These are phyloP conservation scores for Drosophila pseudoananassae DNA, from an alignment of 1,140 invertebrate genomes.

Conservation along the genomic window DNA sequence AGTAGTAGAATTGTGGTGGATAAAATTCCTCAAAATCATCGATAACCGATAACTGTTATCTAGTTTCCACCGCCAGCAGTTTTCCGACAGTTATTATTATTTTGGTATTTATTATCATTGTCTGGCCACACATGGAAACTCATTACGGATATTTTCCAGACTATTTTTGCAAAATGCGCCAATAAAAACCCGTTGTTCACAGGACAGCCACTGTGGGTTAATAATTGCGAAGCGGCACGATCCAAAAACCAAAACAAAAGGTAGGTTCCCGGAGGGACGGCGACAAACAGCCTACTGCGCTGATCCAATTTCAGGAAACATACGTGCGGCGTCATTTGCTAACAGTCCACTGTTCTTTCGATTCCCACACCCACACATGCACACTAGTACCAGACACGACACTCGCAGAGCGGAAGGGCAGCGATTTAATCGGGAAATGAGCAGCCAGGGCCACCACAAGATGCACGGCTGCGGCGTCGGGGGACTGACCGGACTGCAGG, in stretches of 20 bases:
- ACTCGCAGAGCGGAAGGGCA: background rate
- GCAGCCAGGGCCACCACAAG: constrained; percentile 75
- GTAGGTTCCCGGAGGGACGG: background rate
- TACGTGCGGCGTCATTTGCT: constrained; percentile 9
- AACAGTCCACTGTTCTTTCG: constrained; percentile 1
- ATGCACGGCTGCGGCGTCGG: constrained; percentile 53
- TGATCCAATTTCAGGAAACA: background rate
- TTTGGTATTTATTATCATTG: background rate
- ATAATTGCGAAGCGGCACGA: background rate
- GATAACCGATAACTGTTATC: too few species aligned
- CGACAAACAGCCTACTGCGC: background rate
- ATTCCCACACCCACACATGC: constrained; percentile 6
- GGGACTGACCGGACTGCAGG: constrained; percentile 10
- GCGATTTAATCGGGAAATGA: constrained; percentile 34
- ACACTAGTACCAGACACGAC: constrained; percentile 1
- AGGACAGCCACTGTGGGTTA: background rate
- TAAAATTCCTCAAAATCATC: too few species aligned
- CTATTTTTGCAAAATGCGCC: constrained; percentile 2
- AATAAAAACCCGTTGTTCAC: background rate
- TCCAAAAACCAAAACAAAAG: background rate
- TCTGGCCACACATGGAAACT: background rate
- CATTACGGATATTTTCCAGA: constrained; percentile 2
- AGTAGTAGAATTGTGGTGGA: too few species aligned
- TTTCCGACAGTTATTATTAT: background rate
- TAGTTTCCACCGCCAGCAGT: too few species aligned